These are phyloP conservation scores for Zoanthus solanderi DNA, from an alignment of 92 coral and sea anemone genomes.

Conservation along the genomic window DNA sequence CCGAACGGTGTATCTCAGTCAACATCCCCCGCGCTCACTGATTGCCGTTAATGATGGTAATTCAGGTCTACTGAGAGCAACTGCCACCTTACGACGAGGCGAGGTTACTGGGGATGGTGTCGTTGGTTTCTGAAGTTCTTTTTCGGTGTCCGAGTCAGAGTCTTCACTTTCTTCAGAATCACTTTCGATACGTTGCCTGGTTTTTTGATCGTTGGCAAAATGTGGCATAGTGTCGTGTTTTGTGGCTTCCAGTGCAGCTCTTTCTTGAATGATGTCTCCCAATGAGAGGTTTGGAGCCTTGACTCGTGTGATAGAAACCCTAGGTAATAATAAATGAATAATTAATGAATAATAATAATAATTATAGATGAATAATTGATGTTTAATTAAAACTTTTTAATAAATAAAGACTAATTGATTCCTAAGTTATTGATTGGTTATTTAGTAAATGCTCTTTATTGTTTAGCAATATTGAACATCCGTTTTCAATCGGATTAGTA, in stretches of 20 bases:
- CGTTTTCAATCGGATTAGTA: no score
- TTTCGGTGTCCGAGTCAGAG: not conserved
- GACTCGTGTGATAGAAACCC: slow-evolving; percentile 41
- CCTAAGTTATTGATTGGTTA: no score
- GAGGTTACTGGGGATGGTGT: slow-evolving; percentile 27
- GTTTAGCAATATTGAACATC: no score
- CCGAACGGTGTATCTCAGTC: no score
- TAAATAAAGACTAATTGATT: no score
- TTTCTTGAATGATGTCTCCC: slow-evolving; percentile 44
- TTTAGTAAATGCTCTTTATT: no score
- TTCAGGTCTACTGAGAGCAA: not conserved
- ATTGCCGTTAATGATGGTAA: slow-evolving; percentile 19
- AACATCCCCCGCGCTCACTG: not conserved
- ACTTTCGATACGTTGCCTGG: not conserved
- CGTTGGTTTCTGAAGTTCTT: slow-evolving; percentile 10
- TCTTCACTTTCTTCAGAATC: slow-evolving; percentile 6
- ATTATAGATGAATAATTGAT: no score
- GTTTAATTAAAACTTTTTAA: no score
- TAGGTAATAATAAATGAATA: not conserved
- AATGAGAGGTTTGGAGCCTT: slow-evolving; percentile 41
- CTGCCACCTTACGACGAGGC: slow-evolving; percentile 35
- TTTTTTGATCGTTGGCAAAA: not conserved
- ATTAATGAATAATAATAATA: no score
- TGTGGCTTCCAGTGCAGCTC: slow-evolving; percentile 40
- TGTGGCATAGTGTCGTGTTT: slow-evolving; percentile 14